Percentiles rank a stretch among this genome's conserved stretches.
Evolutionary conservation across 2,797 vertebrate genomes (phyloP).

Genomic region (Eulemur mongoz): DNA sequence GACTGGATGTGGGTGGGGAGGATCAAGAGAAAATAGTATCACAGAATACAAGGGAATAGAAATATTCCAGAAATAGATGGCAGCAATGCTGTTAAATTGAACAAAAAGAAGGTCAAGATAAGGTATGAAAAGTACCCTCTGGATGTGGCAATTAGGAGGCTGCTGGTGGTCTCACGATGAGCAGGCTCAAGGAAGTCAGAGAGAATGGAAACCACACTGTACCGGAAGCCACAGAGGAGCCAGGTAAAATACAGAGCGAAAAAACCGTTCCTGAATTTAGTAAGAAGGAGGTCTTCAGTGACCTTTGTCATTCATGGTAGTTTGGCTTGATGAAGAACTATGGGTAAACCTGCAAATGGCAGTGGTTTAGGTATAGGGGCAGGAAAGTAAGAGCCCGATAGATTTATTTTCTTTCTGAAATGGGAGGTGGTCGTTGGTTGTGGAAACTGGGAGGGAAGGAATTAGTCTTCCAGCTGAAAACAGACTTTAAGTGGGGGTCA

Average conservation of each 20-base stretch:
- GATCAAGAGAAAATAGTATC: neutral
- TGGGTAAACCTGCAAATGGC: neutral
- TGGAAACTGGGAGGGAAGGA: neutral
- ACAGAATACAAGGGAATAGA: neutral
- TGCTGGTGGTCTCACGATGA: neutral
- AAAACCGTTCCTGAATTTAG: neutral
- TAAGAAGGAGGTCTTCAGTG: neutral
- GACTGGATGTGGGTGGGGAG: neutral
- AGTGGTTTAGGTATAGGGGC: neutral
- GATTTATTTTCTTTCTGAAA: neutral
- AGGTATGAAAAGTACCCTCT: neutral
- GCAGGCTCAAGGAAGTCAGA: neutral
- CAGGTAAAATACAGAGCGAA: neutral
- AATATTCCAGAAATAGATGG: neutral
- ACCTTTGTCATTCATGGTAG: neutral
- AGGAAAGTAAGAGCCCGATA: neutral
- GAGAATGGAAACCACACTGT: neutral
- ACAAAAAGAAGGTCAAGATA: neutral
- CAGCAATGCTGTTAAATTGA: neutral
- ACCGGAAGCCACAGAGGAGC: neutral
- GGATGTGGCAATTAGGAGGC: neutral
- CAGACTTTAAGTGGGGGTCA: neutral
- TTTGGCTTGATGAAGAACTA: neutral
- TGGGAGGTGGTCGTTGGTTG: neutral
- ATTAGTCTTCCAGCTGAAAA: neutral